A percentile compares a stretch with the other conserved stretches of the same genome.
Conservation (phyloP, 2,888 invertebrate species). For the Terebella lapidaria region DNA sequence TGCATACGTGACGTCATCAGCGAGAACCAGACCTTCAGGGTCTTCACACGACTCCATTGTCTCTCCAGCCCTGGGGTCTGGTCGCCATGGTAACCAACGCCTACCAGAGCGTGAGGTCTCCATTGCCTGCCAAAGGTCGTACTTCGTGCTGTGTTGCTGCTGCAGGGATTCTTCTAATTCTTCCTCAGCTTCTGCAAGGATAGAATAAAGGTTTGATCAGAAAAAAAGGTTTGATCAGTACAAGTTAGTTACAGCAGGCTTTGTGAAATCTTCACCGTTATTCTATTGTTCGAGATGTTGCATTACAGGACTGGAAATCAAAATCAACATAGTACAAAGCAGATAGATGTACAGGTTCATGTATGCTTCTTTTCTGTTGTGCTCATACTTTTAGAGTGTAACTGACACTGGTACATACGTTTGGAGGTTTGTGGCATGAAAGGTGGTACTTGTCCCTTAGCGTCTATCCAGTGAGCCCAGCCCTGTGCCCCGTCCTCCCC, state of each 20-base stretch:
- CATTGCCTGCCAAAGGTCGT: slow-evolving; percentile 43
- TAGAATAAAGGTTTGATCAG: too few relatives aligned
- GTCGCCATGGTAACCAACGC: slow-evolving; percentile 53
- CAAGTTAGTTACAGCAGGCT: too few relatives aligned
- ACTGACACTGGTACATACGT: too few relatives aligned
- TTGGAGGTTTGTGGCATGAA: neutral
- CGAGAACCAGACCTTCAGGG: slow-evolving; percentile 49
- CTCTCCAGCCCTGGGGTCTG: slow-evolving; percentile 33
- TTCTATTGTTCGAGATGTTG: too few relatives aligned
- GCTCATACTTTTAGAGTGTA: too few relatives aligned
- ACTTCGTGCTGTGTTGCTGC: slow-evolving; percentile 2
- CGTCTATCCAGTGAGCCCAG: slow-evolving; percentile 42
- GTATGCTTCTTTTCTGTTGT: too few relatives aligned
- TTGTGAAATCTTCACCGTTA: too few relatives aligned
- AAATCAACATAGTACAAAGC: too few relatives aligned
- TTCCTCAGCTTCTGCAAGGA: slow-evolving; percentile 29
- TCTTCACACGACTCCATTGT: slow-evolving; percentile 53
- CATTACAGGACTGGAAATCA: too few relatives aligned
- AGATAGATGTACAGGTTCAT: too few relatives aligned
- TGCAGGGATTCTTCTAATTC: slow-evolving; percentile 22
- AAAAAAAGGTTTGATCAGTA: too few relatives aligned
- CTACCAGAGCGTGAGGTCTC: slow-evolving; percentile 43
- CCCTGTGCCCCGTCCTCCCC: slow-evolving; percentile 49
- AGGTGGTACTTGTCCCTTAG: slow-evolving; percentile 14
- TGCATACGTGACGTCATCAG: slow-evolving; percentile 47